These are phyloP conservation scores for Rhinoderma darwinii DNA, from an alignment of 2,113 vertebrate species.

Conservation along the genomic window DNA sequence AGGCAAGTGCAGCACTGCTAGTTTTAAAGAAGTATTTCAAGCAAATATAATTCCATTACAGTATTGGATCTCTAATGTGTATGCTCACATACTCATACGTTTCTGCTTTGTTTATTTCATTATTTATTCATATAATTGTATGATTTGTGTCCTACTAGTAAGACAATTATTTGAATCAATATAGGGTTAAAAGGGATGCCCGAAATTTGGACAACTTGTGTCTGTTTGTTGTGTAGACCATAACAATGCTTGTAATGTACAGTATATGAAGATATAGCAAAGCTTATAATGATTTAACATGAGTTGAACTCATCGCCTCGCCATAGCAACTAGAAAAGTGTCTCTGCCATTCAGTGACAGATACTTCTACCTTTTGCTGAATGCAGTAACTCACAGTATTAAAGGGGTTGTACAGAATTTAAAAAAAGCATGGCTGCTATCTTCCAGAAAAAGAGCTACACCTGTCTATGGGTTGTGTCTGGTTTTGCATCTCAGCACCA, in stretches of 20 bases:
- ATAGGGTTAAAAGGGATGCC: not conserved
- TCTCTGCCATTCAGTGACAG: too few relatives aligned
- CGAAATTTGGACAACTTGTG: not conserved
- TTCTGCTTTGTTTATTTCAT: not conserved
- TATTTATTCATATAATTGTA: not conserved
- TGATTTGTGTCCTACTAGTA: not conserved
- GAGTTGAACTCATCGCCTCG: not conserved
- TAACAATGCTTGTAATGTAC: not conserved
- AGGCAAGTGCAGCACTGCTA: slow-evolving; percentile 49
- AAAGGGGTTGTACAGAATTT: too few relatives aligned
- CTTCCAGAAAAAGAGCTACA: too few relatives aligned
- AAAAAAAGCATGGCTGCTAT: too few relatives aligned
- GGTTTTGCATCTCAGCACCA: too few relatives aligned
- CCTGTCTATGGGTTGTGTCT: too few relatives aligned
- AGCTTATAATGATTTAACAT: not conserved
- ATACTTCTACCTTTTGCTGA: too few relatives aligned
- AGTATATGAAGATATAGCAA: not conserved
- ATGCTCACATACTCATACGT: not conserved
- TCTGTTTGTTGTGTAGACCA: too few relatives aligned
- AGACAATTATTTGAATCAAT: not conserved
- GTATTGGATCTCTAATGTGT: not conserved
- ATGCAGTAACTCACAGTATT: too few relatives aligned
- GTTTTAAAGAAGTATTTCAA: slow-evolving; percentile 61
- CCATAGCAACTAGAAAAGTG: too few relatives aligned
- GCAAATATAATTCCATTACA: slow-evolving; percentile 22